Percentiles rank a stretch among this genome's conserved stretches.
Conservation (phyloP, 2,888 invertebrate species). For the Gibbula magus region DNA sequence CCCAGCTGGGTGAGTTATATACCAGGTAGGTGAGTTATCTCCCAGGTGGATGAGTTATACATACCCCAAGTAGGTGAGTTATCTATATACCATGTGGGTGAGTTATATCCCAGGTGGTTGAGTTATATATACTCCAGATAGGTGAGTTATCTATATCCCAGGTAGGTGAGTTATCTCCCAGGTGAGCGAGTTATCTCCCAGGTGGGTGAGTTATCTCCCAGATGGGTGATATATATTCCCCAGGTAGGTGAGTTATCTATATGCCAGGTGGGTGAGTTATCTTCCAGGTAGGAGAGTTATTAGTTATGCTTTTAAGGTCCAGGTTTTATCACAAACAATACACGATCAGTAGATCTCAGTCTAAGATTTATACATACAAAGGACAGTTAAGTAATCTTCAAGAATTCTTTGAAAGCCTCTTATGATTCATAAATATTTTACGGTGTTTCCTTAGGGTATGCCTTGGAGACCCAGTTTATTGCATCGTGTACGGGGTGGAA, state of each 20-base stretch:
- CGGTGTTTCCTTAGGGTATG: background rate
- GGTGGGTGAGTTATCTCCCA: too few species aligned
- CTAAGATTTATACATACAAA: background rate
- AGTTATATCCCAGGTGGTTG: background rate
- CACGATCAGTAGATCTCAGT: background rate
- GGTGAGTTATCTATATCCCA: too few species aligned
- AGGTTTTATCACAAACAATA: too few species aligned
- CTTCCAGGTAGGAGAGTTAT: background rate
- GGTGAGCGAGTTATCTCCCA: background rate
- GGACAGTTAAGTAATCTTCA: background rate
- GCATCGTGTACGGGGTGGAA: constrained; percentile 14
- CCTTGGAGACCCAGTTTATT: constrained; percentile 4
- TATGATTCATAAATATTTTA: background rate
- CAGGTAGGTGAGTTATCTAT: too few species aligned
- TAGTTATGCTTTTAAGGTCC: too few species aligned
- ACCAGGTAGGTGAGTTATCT: too few species aligned
- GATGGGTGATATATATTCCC: too few species aligned
- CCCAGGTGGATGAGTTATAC: too few species aligned
- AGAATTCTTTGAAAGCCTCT: background rate
- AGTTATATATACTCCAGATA: background rate
- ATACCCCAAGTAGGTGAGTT: too few species aligned
- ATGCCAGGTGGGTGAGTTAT: too few species aligned
- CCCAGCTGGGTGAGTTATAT: background rate
- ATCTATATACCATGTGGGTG: too few species aligned
- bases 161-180: background rate